Evolutionary conservation across 2,888 invertebrate species (phyloP).

Genomic region (Leptopilina syphax): DNA sequence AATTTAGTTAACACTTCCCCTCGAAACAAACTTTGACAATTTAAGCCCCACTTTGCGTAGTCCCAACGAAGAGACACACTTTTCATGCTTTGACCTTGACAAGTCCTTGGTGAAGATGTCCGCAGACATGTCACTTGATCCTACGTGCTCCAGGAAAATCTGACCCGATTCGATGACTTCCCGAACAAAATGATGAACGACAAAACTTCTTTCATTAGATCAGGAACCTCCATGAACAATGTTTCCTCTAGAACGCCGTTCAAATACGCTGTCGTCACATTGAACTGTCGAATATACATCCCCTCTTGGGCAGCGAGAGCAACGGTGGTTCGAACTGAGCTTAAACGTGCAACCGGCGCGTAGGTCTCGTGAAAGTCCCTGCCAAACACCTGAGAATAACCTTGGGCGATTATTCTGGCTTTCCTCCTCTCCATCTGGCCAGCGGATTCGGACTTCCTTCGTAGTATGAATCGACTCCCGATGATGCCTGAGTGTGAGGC

Average conservation of each 20-base stretch:
- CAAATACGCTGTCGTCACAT: slow-evolving; percentile 59
- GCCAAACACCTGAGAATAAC: slow-evolving; percentile 46
- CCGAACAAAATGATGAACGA: slow-evolving; percentile 13
- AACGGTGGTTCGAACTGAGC: slow-evolving; percentile 49
- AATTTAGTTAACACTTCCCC: too few relatives aligned
- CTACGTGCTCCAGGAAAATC: too few relatives aligned
- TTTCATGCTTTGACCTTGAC: too few relatives aligned
- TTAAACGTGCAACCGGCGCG: slow-evolving; percentile 50
- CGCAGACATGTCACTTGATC: too few relatives aligned
- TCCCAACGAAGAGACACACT: too few relatives aligned
- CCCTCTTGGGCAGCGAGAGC: slow-evolving; percentile 50
- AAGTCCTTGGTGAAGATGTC: too few relatives aligned
- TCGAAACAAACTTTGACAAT: too few relatives aligned
- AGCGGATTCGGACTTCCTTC: not conserved
- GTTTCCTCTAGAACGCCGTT: slow-evolving; percentile 53
- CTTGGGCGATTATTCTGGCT: slow-evolving; percentile 48
- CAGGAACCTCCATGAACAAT: slow-evolving; percentile 55
- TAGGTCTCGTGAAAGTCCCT: slow-evolving; percentile 43
- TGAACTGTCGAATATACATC: slow-evolving; percentile 56
- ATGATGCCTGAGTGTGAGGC: not conserved
- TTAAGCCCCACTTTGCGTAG: too few relatives aligned
- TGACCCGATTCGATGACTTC: too few relatives aligned
- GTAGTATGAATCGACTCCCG: slow-evolving; percentile 37
- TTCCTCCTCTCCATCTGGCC: slow-evolving; percentile 32
- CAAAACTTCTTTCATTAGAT: slow-evolving; percentile 36